Conservation (phyloP, 1,140 invertebrate species). For the Temnothorax curvispinosus region DNA sequence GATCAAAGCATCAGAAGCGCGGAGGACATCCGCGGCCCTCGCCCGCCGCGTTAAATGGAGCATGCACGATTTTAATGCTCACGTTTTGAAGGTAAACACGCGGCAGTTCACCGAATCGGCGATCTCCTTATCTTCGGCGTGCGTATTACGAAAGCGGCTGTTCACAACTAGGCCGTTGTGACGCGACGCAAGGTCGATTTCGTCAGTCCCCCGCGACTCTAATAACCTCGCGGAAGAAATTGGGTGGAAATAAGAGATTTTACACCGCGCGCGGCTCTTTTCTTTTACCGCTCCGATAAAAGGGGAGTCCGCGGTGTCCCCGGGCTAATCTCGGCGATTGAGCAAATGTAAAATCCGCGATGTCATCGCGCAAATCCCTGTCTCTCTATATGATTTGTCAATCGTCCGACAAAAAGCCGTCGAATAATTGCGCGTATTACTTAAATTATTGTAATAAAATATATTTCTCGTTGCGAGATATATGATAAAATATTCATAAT, state of each 20-base stretch:
- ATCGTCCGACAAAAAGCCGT: no score
- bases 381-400: no score
- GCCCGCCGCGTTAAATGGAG: background rate
- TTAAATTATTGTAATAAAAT: no score
- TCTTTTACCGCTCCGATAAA: background rate
- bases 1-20: no score
- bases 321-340: no score
- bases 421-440: no score
- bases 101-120: background rate
- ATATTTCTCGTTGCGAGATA: no score
- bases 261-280: background rate
- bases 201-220: background rate
- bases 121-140: conserved; percentile 21
- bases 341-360: background rate
- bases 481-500: no score
- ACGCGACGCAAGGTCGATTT: conserved; percentile 43
- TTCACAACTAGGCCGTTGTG: conserved; percentile 32
- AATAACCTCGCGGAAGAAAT: conserved; percentile 17
- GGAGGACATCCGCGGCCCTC: no score
- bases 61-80: background rate
- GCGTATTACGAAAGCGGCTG: background rate
- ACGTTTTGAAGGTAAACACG: background rate
- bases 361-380: no score
- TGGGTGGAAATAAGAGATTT: conserved; percentile 6
- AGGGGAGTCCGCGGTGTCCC: no score